phyloP scores from a whole-genome alignment of 2,888 invertebrate genomes.

The Drosophila meridiana region DNA sequence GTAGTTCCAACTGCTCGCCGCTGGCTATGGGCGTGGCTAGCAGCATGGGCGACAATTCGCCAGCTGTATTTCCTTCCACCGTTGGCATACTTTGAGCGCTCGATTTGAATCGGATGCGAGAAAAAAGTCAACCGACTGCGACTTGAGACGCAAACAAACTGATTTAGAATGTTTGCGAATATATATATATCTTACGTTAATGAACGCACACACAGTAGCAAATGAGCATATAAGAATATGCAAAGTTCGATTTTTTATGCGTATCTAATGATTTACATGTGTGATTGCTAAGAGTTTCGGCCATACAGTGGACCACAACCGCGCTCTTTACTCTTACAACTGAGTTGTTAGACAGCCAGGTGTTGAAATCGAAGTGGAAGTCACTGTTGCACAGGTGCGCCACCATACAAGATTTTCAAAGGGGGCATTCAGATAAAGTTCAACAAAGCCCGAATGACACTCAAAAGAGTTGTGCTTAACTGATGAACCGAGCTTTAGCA shows the following conservation, averaged over 20 bases:
- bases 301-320: conserved; percentile 32
- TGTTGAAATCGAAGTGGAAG: conserved; percentile 38
- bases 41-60: conserved; percentile 66
- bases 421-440: conserved; percentile 49
- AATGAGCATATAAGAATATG: conserved; percentile 45
- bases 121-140: conserved; percentile 58
- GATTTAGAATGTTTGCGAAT: conserved; percentile 58
- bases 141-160: conserved; percentile 61
- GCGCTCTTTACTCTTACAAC: conserved; percentile 47
- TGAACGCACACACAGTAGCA: conserved; percentile 33
- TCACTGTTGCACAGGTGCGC: conserved; percentile 54
- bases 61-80: conserved; percentile 15
- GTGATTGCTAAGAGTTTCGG: conserved; percentile 41
- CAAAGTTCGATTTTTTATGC: conserved; percentile 47
- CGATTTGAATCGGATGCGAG: conserved; percentile 6
- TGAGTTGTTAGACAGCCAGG: conserved; percentile 42
- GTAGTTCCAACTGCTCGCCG: conserved; percentile 61
- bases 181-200: conserved; percentile 34
- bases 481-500: conserved; percentile 28
- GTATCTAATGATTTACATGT: conserved; percentile 48
- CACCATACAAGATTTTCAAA: conserved; percentile 28
- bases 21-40: conserved; percentile 17
- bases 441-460: conserved; percentile 33
- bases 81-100: conserved; percentile 45
- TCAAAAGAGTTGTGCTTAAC: conserved; percentile 32